Conservation (phyloP, 2,113 vertebrate genomes). For the Xiphophorus couchianus region DNA sequence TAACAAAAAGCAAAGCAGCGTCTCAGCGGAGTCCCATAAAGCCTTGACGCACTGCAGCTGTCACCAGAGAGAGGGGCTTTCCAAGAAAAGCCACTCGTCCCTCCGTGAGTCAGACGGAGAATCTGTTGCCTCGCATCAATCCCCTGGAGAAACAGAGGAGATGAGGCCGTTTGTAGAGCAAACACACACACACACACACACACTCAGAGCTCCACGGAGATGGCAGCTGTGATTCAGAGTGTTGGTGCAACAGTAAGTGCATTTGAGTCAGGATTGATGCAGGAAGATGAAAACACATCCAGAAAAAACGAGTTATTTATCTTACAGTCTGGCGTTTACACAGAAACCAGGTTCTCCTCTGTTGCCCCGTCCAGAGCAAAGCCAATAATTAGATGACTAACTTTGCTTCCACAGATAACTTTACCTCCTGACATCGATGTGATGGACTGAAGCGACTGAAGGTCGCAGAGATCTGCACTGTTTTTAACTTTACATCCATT, state of each 20-base stretch:
- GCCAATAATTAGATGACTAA: background rate
- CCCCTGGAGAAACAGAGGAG: conserved; percentile 17
- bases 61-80: conserved; percentile 44
- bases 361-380: background rate
- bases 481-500: too few species aligned
- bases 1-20: conserved; percentile 7
- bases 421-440: background rate
- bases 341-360: too few species aligned
- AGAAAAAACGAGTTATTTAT: background rate
- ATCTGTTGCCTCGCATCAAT: background rate
- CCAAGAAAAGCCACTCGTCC: conserved; percentile 31
- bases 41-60: conserved; percentile 14
- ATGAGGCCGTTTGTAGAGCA: conserved; percentile 11
- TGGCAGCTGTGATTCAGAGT: conserved; percentile 2
- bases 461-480: too few species aligned
- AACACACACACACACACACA: conserved; percentile 4
- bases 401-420: background rate
- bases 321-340: background rate
- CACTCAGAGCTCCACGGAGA: background rate
- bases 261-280: conserved; percentile 7
- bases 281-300: background rate
- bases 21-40: conserved; percentile 8
- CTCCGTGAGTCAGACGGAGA: conserved; percentile 54
- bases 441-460: background rate
- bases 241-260: background rate